Evolutionary conservation across 2,113 vertebrate species (phyloP).

Genomic region (Mohoua ochrocephala): DNA sequence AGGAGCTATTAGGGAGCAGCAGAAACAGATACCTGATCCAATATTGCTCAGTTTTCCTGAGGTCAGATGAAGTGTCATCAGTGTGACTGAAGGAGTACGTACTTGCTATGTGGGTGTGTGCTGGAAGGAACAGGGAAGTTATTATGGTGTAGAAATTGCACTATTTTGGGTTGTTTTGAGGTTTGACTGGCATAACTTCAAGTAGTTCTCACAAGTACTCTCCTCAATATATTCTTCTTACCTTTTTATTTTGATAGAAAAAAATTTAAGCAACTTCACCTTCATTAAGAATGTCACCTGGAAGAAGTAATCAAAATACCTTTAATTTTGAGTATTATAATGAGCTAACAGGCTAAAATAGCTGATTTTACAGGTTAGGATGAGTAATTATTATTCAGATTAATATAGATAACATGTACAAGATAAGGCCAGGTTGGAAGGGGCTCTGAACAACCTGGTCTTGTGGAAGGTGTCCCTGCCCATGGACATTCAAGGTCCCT

Average conservation of each 20-base stretch:
- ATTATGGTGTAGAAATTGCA: background rate
- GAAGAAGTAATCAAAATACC: background rate
- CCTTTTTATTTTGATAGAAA: background rate
- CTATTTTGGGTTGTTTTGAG: background rate
- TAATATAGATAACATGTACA: background rate
- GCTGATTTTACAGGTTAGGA: background rate
- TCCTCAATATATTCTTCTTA: background rate
- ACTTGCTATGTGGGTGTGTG: background rate
- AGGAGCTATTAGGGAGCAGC: background rate
- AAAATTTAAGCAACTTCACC: background rate
- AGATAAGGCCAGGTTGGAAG: background rate
- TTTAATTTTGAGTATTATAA: background rate
- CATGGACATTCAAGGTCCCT: background rate
- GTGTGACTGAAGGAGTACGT: background rate
- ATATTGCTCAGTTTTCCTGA: background rate
- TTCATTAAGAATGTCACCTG: background rate
- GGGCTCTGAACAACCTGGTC: background rate
- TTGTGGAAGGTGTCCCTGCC: background rate
- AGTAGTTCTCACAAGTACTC: background rate
- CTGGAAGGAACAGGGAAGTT: background rate
- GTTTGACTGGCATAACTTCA: background rate
- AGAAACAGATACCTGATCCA: background rate
- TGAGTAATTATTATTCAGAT: background rate
- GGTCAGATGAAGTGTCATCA: background rate
- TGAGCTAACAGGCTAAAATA: background rate